Percentiles rank a stretch among this genome's conserved stretches.
Conservation (phyloP, 1,140 invertebrate species). For the Ceratina australensis region DNA sequence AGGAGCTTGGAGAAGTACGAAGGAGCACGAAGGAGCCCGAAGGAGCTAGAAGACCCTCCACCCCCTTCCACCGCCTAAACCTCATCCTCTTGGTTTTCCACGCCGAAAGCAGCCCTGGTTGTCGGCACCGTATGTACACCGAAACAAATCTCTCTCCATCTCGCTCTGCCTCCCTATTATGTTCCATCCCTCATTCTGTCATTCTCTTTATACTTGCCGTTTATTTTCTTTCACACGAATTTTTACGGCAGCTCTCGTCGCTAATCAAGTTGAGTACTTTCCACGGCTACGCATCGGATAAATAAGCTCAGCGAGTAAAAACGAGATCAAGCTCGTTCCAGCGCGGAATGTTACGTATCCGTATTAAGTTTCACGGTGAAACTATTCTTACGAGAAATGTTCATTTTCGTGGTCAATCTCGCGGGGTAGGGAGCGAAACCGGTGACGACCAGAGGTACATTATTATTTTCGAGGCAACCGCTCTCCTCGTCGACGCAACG, state of each 20-base stretch:
- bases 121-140: constrained; percentile 9
- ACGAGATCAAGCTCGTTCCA: neutral
- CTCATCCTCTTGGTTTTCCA: constrained; percentile 29
- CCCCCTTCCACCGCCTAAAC: neutral
- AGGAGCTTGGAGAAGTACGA: constrained; percentile 56
- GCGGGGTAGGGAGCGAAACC: neutral
- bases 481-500: neutral
- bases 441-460: neutral
- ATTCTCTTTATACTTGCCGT: neutral
- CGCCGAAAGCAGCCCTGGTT: constrained; percentile 36
- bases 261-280: neutral
- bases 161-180: constrained; percentile 23
- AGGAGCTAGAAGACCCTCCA: constrained; percentile 44
- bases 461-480: neutral
- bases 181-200: neutral
- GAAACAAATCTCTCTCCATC: constrained; percentile 41
- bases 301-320: neutral
- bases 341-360: neutral
- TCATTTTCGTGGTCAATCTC: neutral
- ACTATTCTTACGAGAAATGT: neutral
- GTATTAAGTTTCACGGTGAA: neutral
- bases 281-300: neutral
- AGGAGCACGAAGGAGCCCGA: constrained; percentile 51
- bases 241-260: neutral
- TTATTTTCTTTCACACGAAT: neutral